Conservation (phyloP, 2,888 invertebrate species). For the Anodontia alba region DNA sequence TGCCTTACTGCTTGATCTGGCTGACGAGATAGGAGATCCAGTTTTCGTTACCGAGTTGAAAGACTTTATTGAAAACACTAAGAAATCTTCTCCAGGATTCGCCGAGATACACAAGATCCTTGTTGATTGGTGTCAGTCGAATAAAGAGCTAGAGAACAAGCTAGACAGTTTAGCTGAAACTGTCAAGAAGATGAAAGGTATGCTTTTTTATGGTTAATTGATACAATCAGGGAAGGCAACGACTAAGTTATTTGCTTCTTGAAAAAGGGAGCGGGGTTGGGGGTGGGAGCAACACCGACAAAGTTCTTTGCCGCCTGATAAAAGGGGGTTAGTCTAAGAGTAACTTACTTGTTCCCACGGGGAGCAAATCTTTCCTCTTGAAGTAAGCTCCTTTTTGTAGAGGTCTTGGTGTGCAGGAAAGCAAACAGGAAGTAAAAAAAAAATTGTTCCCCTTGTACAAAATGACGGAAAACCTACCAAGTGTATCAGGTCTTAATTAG, state of each 20-base stretch:
- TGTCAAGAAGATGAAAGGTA: not conserved
- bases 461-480: too few species aligned
- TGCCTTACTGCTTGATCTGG: not conserved
- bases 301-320: too few species aligned
- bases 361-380: too few species aligned
- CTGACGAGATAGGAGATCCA: not conserved
- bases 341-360: too few species aligned
- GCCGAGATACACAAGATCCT: not conserved
- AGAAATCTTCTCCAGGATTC: not conserved
- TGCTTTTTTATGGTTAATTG: not conserved
- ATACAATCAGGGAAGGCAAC: not conserved
- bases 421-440: too few species aligned
- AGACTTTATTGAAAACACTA: not conserved
- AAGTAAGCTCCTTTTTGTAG: too few species aligned
- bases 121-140: not conserved
- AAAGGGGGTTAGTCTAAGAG: too few species aligned
- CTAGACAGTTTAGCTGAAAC: not conserved
- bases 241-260: not conserved
- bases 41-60: not conserved
- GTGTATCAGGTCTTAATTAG: too few species aligned
- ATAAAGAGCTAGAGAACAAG: not conserved
- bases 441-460: too few species aligned
- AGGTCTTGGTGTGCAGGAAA: too few species aligned
- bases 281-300: not conserved
- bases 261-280: not conserved